These are phyloP conservation scores for Gopherus flavomarginatus DNA, from an alignment of 2,113 vertebrate genomes.

Conservation along the genomic window DNA sequence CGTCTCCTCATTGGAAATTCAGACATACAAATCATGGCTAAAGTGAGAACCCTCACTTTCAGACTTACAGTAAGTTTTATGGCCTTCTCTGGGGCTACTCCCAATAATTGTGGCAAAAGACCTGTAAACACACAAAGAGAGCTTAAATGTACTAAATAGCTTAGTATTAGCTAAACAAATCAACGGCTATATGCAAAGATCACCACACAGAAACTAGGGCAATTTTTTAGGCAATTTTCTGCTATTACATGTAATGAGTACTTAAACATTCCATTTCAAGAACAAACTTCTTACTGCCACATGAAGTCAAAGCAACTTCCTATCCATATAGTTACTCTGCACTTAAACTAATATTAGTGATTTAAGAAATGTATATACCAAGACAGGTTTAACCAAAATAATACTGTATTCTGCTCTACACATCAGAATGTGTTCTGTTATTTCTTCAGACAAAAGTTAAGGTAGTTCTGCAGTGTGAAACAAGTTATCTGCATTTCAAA, in stretches of 20 bases:
- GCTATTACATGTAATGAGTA: conserved; percentile 80
- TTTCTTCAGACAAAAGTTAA: neutral
- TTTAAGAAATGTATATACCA: neutral
- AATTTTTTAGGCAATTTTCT: conserved; percentile 77
- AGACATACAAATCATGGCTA: neutral
- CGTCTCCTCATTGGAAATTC: neutral
- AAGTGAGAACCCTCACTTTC: conserved; percentile 25
- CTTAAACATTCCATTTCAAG: conserved; percentile 82
- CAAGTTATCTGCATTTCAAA: neutral
- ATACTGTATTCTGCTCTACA: neutral
- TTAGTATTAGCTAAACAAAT: conserved; percentile 71
- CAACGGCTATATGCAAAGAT: conserved; percentile 63
- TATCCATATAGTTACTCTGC: neutral
- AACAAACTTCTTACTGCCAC: conserved; percentile 64
- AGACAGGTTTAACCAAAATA: neutral
- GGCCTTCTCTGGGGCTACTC: conserved; percentile 95
- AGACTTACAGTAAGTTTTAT: conserved; percentile 96
- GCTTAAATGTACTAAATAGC: conserved; percentile 62
- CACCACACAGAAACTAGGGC: conserved; percentile 60
- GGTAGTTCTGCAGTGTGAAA: neutral
- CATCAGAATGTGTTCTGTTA: neutral
- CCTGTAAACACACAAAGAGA: conserved; percentile 83
- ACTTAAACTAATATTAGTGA: neutral
- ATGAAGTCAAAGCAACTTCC: conserved; percentile 46
- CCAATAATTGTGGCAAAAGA: conserved; percentile 93